Percentiles rank a stretch among this genome's conserved stretches.
Conservation (phyloP, 2,797 vertebrate genomes). For the Enteromius afrohamiltoni region DNA sequence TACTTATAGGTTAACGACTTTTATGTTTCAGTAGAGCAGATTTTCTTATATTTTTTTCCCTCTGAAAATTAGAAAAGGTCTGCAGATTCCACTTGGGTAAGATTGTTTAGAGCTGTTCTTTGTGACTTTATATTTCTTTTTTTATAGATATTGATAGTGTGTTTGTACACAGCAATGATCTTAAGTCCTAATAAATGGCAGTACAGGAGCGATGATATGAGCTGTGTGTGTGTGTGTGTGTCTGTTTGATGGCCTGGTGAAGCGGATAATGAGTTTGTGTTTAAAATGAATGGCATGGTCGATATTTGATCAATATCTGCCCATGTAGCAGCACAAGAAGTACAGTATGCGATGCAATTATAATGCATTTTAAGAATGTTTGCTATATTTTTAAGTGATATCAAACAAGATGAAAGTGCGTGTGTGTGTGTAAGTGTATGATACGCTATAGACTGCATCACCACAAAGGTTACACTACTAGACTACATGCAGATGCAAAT, state of each 20-base stretch:
- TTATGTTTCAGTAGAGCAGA: not conserved
- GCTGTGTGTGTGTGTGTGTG: not conserved
- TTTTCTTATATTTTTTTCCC: not conserved
- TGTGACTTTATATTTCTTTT: not conserved
- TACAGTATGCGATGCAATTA: constrained; percentile 13
- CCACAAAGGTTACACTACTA: constrained; percentile 12
- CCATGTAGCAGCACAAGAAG: constrained; percentile 8
- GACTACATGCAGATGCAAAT: constrained; percentile 32
- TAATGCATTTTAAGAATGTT: constrained; percentile 8
- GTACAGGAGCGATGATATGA: not conserved
- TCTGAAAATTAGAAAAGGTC: not conserved
- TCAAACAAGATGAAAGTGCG: constrained; percentile 29
- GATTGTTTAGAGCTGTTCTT: not conserved
- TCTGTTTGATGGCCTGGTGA: not conserved
- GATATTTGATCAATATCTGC: not conserved
- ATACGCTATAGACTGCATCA: not conserved
- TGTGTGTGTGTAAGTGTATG: constrained; percentile 12
- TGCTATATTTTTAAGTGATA: not conserved
- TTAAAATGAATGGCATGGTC: not conserved
- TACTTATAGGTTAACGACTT: not conserved
- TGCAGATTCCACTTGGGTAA: not conserved
- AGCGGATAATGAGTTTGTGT: not conserved
- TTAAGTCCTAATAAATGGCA: constrained; percentile 18
- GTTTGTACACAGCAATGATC: constrained; percentile 4
- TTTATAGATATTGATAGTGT: constrained; percentile 8